Conservation (phyloP, 2,888 invertebrate species). For the Yponomeuta malinellus region DNA sequence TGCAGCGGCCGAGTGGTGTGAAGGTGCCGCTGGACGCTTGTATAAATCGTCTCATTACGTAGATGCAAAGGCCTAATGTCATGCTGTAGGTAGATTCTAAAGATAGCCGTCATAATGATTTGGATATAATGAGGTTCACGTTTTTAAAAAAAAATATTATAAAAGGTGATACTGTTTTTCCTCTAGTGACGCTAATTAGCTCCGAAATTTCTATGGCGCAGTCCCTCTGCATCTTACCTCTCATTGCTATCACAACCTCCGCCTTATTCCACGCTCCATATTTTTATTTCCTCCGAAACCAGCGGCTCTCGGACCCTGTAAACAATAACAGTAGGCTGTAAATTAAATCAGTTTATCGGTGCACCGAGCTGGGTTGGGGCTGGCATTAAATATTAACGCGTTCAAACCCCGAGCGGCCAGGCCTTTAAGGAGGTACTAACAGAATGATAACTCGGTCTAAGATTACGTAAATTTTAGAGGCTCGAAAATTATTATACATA, state of each 20-base stretch:
- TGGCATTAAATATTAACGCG: neutral
- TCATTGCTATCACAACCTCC: neutral
- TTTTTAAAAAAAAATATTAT: too few species aligned
- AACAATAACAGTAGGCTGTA: neutral
- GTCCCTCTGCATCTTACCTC: neutral
- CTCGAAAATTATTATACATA: too few species aligned
- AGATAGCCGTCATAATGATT: too few species aligned
- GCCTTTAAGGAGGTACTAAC: neutral
- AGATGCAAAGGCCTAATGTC: too few species aligned
- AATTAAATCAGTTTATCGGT: slow-evolving; percentile 3
- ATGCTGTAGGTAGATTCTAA: too few species aligned
- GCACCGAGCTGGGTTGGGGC: neutral
- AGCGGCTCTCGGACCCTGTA: neutral
- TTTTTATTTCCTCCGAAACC: neutral
- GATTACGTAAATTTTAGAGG: too few species aligned
- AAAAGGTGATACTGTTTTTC: too few species aligned
- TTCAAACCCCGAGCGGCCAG: neutral
- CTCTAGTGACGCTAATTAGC: too few species aligned
- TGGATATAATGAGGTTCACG: too few species aligned
- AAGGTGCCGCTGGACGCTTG: too few species aligned
- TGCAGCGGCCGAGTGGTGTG: too few species aligned
- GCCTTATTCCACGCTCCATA: neutral
- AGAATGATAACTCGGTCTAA: neutral
- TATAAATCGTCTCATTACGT: too few species aligned
- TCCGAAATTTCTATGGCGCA: neutral